Evolutionary conservation across 2,113 vertebrate species (phyloP).

Genomic region (Epinephelus fuscoguttatus): DNA sequence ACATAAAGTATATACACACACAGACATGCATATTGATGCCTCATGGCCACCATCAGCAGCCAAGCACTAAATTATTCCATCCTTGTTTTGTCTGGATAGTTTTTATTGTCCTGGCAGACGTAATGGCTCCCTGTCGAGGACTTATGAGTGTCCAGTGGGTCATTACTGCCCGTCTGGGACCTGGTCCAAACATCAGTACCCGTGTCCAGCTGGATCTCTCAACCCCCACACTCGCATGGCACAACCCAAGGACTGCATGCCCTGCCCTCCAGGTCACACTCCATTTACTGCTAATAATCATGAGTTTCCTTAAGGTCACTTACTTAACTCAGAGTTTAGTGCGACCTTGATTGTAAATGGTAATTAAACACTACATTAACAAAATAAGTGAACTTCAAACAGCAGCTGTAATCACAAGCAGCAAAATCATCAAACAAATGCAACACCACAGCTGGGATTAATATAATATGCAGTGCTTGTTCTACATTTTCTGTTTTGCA

Average conservation of each 20-base stretch:
- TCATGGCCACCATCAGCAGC: neutral
- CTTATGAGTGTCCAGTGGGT: conserved; percentile 85
- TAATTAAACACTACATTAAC: neutral
- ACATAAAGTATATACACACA: neutral
- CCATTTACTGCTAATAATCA: conserved; percentile 42
- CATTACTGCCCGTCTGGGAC: conserved; percentile 90
- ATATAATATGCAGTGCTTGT: neutral
- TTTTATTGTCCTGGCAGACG: conserved; percentile 88
- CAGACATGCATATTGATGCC: neutral
- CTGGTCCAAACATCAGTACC: conserved; percentile 86
- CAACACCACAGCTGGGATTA: neutral
- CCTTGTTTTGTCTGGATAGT: conserved; percentile 75
- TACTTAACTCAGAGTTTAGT: conserved; percentile 4
- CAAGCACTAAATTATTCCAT: conserved; percentile 5
- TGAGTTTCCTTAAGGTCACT: conserved; percentile 14
- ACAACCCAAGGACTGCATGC: conserved; percentile 83
- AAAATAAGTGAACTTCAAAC: neutral
- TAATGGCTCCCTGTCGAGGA: conserved; percentile 82
- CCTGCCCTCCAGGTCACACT: conserved; percentile 89
- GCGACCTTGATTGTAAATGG: neutral
- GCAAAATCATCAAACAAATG: neutral
- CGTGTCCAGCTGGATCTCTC: conserved; percentile 90
- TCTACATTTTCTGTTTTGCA: neutral
- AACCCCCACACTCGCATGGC: conserved; percentile 82
- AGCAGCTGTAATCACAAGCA: neutral